Evolutionary conservation across 1,140 invertebrate species (phyloP), one percentile per base, ranked within the genome.

Genomic region (Aphelinus atriplicis): DNA sequence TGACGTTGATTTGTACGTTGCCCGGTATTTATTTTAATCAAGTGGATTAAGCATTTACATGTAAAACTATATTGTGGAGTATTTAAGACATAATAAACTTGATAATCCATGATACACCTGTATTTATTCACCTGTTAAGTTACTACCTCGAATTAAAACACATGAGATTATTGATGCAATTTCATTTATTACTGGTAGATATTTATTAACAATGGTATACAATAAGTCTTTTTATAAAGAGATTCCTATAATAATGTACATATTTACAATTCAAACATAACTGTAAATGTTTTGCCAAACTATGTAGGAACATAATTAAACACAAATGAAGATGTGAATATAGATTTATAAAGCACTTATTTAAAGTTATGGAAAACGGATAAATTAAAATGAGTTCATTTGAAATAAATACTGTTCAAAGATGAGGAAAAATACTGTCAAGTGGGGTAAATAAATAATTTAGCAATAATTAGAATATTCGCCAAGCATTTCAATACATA

Each of bases 81-180:
- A 60, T 45, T 7, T 58, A 78, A 62, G 60, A 64, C 26, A 71
- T 79, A 79, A 81, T 80, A 78, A 55, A 79, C 68, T 66, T 10
- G 61, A 61, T 67, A 76, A 76, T 62, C 42, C 51, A 53, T 9
- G 51, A 53, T 26, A 26, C 26, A 26, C 26, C 26, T 26, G 26
- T 26, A 26, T 26, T 26, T 26, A 26, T 26, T 26, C 26, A 26
- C 26, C 26, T 26, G 26, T 26, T 26, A 26, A 26, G 26, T 26
- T 26, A 26, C 26, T 26, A 26, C 26, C 26, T 26, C 26, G 26
- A 26, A 26, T 26, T 26, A 26, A 26, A 26, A 26, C 26, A 26
- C 26, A 26, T 26, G 26, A 0, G 26, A 26, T 26, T 26, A 26
- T 26, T 26, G 26, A 26, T 26, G 26, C 26, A 26, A 26, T 26